Conservation (phyloP, 2,797 vertebrate genomes). For the Microctenopoma steveboyesi region DNA sequence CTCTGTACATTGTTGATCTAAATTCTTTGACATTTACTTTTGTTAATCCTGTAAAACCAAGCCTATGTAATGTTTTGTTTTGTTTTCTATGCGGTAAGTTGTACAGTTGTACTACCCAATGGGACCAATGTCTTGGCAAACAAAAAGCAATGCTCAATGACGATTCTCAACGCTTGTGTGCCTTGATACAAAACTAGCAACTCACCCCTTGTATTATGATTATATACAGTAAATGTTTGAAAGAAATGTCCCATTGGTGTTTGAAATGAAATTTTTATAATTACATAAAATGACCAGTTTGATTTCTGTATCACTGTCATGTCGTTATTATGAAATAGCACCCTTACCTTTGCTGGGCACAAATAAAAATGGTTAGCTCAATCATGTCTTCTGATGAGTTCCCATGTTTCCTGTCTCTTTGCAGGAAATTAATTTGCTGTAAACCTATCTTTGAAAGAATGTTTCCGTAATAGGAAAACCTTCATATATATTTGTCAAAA, state of each 20-base stretch:
- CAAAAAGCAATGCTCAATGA: constrained; percentile 70
- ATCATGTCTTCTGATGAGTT: constrained; percentile 76
- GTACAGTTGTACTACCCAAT: constrained; percentile 81
- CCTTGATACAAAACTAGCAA: constrained; percentile 84
- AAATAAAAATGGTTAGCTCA: constrained; percentile 73
- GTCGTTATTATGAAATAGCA: constrained; percentile 69
- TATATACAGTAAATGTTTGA: constrained; percentile 58
- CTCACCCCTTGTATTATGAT: constrained; percentile 72
- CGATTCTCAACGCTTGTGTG: constrained; percentile 84
- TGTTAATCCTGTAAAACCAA: constrained; percentile 66
- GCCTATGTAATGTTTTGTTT: constrained; percentile 52
- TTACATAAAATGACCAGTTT: constrained; percentile 56
- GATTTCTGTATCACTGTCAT: constrained; percentile 65
- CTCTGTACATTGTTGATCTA: constrained; percentile 82
- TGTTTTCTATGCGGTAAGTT: constrained; percentile 75
- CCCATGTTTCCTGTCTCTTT: constrained; percentile 78
- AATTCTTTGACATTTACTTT: constrained; percentile 74
- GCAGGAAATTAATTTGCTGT: constrained; percentile 83
- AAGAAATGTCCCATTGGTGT: constrained; percentile 78
- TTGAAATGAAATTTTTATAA: constrained; percentile 63
- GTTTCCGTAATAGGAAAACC: constrained; percentile 81
- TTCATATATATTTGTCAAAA: constrained; percentile 90
- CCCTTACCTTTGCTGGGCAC: constrained; percentile 77
- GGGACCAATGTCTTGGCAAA: constrained; percentile 86
- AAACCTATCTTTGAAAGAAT: constrained; percentile 84